These are phyloP conservation scores for Ceratina calcarata DNA, from an alignment of 1,140 invertebrate species.

Conservation along the genomic window DNA sequence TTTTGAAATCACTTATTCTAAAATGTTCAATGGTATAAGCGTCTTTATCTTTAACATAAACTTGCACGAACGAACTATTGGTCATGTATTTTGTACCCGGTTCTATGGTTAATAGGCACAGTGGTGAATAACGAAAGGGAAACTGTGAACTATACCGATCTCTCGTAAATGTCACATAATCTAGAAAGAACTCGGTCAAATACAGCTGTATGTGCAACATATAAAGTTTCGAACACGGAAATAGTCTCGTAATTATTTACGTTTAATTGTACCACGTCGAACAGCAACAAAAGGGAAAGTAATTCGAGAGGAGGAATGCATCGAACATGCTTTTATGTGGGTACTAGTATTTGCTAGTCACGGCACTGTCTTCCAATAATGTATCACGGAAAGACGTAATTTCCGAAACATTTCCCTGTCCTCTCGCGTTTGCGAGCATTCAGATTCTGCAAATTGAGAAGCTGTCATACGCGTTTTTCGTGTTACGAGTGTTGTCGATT, in stretches of 20 bases:
- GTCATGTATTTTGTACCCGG: constrained; percentile 19
- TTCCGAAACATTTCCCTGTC: constrained; percentile 49
- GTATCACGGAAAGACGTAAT: constrained; percentile 67
- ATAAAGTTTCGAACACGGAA: neutral
- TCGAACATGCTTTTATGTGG: constrained; percentile 25
- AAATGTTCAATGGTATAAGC: neutral
- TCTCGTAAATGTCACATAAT: constrained; percentile 13
- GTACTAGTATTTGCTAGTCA: constrained; percentile 47
- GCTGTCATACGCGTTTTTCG: constrained; percentile 48
- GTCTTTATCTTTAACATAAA: neutral
- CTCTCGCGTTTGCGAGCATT: constrained; percentile 16
- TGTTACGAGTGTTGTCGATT: constrained; percentile 39
- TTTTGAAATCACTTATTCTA: too few relatives aligned
- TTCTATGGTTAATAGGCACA: constrained; percentile 38
- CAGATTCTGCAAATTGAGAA: constrained; percentile 41
- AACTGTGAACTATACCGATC: constrained; percentile 53
- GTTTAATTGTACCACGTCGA: constrained; percentile 1
- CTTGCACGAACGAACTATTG: neutral
- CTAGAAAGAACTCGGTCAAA: neutral
- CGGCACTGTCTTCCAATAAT: constrained; percentile 58
- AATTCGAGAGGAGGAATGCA: constrained; percentile 29
- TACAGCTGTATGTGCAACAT: neutral
- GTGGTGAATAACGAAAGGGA: constrained; percentile 72
- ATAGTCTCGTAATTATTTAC: neutral
- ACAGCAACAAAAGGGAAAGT: constrained; percentile 20